phyloP scores from a whole-genome alignment of 2,797 vertebrate species.

The Esox lucius region DNA sequence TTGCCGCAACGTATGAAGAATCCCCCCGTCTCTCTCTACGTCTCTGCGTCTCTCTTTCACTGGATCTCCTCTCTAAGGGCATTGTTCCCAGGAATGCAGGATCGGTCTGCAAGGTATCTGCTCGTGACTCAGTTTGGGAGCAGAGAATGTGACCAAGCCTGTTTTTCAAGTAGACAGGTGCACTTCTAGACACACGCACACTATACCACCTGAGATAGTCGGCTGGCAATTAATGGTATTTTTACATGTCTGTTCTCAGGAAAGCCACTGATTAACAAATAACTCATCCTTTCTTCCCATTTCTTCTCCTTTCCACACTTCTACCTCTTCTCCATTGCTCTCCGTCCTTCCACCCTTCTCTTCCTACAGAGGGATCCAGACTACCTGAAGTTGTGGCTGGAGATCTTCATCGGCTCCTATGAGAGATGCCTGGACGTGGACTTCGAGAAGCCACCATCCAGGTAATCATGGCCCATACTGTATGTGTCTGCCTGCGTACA shows the following conservation, averaged over 20 bases:
- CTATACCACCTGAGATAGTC: not conserved
- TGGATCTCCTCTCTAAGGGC: slow-evolving; percentile 22
- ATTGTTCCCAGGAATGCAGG: slow-evolving; percentile 59
- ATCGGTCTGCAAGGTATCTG: slow-evolving; percentile 51
- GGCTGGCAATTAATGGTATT: not conserved
- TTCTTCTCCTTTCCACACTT: not conserved
- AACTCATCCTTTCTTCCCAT: not conserved
- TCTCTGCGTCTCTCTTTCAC: too few species aligned
- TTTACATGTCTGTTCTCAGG: not conserved
- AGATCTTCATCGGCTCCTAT: slow-evolving; percentile 93
- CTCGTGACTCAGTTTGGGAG: slow-evolving; percentile 6
- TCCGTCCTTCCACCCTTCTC: slow-evolving; percentile 18
- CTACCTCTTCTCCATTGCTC: slow-evolving; percentile 6
- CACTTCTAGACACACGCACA: not conserved
- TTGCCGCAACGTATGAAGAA: not conserved
- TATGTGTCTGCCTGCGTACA: not conserved
- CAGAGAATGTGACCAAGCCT: not conserved
- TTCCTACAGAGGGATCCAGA: slow-evolving; percentile 91
- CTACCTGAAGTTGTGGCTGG: slow-evolving; percentile 96
- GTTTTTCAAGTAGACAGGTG: not conserved
- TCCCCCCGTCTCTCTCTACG: too few species aligned
- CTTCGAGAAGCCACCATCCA: slow-evolving; percentile 92
- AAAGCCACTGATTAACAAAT: not conserved
- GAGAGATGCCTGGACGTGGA: slow-evolving; percentile 95
- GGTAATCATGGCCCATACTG: slow-evolving; percentile 70